A percentile compares a stretch with the other conserved stretches of the same genome.
phyloP scores from a whole-genome alignment of 2,888 invertebrate species.

The Sesia apiformis region DNA sequence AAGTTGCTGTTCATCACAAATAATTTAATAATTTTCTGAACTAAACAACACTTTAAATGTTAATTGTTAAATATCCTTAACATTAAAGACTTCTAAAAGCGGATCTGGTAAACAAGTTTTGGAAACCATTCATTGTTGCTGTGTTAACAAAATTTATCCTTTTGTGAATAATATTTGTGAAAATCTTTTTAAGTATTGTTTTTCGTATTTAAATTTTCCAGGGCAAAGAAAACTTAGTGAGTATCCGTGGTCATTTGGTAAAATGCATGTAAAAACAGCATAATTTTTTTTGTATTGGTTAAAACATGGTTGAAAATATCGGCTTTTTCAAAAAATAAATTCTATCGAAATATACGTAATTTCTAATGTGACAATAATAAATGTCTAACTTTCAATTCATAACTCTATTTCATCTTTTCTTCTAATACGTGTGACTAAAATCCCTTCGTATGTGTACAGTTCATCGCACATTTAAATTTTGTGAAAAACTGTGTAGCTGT shows the following conservation, averaged over 20 bases:
- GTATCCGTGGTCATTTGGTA: slow-evolving; percentile 49
- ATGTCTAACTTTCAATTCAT: not conserved
- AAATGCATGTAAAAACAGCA: slow-evolving; percentile 34
- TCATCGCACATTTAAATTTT: no score
- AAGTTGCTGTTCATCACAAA: not conserved
- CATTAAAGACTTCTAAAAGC: not conserved
- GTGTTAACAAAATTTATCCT: slow-evolving; percentile 4
- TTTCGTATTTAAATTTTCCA: slow-evolving; percentile 62
- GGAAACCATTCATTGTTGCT: not conserved
- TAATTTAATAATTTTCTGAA: not conserved
- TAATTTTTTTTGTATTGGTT: slow-evolving; percentile 4
- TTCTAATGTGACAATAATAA: not conserved
- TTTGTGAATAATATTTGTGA: slow-evolving; percentile 52
- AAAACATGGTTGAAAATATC: slow-evolving; percentile 1
- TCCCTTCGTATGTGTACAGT: no score
- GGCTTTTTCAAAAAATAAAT: not conserved
- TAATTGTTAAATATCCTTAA: not conserved
- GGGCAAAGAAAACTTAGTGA: slow-evolving; percentile 73
- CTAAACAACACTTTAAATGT: not conserved
- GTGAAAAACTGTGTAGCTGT: no score
- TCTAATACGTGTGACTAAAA: not conserved
- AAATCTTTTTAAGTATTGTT: slow-evolving; percentile 42
- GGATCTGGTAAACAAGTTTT: not conserved
- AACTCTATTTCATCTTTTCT: not conserved
- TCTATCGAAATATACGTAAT: not conserved